A percentile compares a stretch with the other conserved stretches of the same genome.
These are phyloP conservation scores for Plecturocebus donacophilus DNA, from an alignment of 2,113 vertebrate genomes.

Conservation along the genomic window DNA sequence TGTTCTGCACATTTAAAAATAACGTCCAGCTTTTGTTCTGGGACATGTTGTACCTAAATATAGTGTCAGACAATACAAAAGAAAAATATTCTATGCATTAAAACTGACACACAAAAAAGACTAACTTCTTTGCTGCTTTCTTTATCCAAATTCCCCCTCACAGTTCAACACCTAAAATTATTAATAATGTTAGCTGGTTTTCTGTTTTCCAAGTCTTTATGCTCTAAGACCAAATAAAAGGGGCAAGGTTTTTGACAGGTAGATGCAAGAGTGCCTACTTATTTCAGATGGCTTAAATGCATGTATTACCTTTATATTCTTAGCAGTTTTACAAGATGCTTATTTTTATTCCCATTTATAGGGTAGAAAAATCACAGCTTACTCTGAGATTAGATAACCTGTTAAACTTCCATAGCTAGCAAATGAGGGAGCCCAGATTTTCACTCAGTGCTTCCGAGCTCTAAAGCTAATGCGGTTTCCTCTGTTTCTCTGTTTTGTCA, in stretches of 20 bases:
- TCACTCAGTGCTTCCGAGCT: background rate
- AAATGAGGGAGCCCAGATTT: background rate
- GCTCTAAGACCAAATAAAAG: background rate
- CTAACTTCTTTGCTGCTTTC: background rate
- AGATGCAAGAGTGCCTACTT: background rate
- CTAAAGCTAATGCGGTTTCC: background rate
- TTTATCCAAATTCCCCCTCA: background rate
- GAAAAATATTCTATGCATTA: background rate
- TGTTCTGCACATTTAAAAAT: slow-evolving; percentile 59
- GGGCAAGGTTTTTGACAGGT: background rate
- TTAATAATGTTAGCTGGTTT: background rate
- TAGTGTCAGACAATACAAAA: background rate
- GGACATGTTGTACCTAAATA: slow-evolving; percentile 49
- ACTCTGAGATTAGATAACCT: background rate
- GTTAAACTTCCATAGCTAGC: background rate
- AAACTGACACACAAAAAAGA: background rate
- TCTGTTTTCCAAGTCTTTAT: background rate
- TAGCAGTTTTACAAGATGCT: background rate
- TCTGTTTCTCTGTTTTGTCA: background rate
- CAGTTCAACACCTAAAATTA: background rate
- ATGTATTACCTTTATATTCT: background rate
- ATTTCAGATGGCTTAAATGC: background rate
- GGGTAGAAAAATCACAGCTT: background rate
- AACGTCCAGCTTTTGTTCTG: slow-evolving; percentile 48
- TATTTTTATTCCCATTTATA: background rate